A percentile compares a stretch with the other conserved stretches of the same genome.
Conservation (phyloP, 2,113 vertebrate genomes). For the Illadopsis cleaveri region DNA sequence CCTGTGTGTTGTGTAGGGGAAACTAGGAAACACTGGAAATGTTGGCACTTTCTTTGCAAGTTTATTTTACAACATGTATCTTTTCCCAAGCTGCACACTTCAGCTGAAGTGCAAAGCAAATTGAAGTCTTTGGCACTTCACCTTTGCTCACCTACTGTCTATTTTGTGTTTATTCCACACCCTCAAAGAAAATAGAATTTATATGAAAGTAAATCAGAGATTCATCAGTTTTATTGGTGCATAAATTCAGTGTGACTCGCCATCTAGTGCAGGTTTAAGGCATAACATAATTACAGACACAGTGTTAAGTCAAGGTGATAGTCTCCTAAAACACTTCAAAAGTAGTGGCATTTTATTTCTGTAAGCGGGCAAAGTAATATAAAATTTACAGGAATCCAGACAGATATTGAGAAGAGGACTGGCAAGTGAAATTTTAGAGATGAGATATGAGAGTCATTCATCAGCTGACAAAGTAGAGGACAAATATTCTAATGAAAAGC, state of each 20-base stretch:
- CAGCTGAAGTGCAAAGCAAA: not conserved
- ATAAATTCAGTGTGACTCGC: not conserved
- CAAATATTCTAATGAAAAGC: not conserved
- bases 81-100: not conserved
- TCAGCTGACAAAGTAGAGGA: not conserved
- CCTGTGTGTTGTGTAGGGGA: not conserved
- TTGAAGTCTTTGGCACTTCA: not conserved
- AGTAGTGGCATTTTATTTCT: not conserved
- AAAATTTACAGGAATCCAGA: not conserved
- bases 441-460: not conserved
- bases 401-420: not conserved
- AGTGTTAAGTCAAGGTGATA: not conserved
- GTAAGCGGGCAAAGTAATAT: not conserved
- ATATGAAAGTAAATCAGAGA: not conserved
- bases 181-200: not conserved
- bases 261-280: conserved; percentile 35
- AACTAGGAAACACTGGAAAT: not conserved
- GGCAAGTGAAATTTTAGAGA: not conserved
- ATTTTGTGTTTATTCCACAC: not conserved
- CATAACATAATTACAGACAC: not conserved
- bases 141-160: not conserved
- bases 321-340: not conserved
- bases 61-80: not conserved
- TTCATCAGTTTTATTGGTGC: not conserved
- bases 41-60: not conserved